A percentile compares a stretch with the other conserved stretches of the same genome.
These are phyloP conservation scores for Drosophila testacea DNA, from an alignment of 2,888 invertebrate genomes.

Conservation along the genomic window DNA sequence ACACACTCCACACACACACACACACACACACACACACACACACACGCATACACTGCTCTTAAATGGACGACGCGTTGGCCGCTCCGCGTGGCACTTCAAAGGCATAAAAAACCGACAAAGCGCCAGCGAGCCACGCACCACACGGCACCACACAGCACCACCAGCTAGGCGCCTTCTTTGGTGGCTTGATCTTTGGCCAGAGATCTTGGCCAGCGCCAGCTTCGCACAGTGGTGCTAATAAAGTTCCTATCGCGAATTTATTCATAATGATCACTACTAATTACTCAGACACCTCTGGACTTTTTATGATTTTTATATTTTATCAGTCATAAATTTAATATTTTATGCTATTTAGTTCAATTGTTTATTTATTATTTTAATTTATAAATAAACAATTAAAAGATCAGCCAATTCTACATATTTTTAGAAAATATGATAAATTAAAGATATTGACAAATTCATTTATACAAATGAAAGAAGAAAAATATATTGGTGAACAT, in stretches of 20 bases:
- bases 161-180: constrained; percentile 70
- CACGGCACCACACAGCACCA: constrained; percentile 27
- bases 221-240: constrained; percentile 2
- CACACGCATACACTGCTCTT: constrained; percentile 64
- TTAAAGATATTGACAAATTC: too few relatives aligned
- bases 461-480: too few relatives aligned
- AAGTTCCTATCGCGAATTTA: background rate
- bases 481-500: too few relatives aligned
- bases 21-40: constrained; percentile 51
- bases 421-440: too few relatives aligned
- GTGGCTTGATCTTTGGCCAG: constrained; percentile 78
- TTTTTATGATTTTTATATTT: too few relatives aligned
- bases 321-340: too few relatives aligned
- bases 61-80: constrained; percentile 68
- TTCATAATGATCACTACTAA: too few relatives aligned
- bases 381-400: too few relatives aligned
- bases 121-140: constrained; percentile 69
- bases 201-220: constrained; percentile 28
- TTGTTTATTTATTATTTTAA: too few relatives aligned
- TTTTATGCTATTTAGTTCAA: too few relatives aligned
- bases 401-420: too few relatives aligned
- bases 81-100: constrained; percentile 76
- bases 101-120: constrained; percentile 61
- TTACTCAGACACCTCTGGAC: too few relatives aligned
- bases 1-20: constrained; percentile 39